phyloP scores from a whole-genome alignment of 2,113 vertebrate species.

The Mus spicilegus region DNA sequence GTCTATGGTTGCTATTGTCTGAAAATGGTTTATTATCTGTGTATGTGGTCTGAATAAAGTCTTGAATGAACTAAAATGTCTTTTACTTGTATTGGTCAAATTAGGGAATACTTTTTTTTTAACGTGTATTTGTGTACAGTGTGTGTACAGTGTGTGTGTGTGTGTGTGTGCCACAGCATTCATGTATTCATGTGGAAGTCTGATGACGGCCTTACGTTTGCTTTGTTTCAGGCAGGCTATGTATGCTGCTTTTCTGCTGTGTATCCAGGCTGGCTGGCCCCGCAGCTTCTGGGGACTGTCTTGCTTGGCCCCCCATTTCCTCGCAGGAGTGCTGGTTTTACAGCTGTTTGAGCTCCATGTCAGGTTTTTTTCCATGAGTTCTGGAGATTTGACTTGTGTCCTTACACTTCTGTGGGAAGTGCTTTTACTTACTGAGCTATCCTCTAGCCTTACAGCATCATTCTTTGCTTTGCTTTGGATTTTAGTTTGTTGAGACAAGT shows the following conservation, averaged over 20 bases:
- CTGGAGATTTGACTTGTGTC: not conserved
- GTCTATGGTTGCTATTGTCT: not conserved
- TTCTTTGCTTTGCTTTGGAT: not conserved
- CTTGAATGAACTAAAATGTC: conserved; percentile 36
- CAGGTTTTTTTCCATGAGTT: not conserved
- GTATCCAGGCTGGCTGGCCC: not conserved
- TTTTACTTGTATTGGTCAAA: conserved; percentile 29
- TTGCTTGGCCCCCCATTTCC: not conserved
- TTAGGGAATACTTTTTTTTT: not conserved
- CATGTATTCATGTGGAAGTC: not conserved
- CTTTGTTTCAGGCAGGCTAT: not conserved
- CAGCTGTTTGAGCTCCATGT: not conserved
- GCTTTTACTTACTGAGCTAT: not conserved
- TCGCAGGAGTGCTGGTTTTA: not conserved
- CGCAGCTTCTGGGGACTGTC: not conserved
- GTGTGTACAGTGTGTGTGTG: too few species aligned
- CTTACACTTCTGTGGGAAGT: not conserved
- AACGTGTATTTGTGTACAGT: not conserved
- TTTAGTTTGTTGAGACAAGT: not conserved
- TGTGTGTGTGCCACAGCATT: not conserved
- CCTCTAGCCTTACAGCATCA: not conserved
- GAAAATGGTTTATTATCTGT: not conserved
- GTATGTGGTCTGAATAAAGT: not conserved
- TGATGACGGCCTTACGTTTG: not conserved
- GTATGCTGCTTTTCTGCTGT: not conserved